Percentiles rank a stretch among this genome's conserved stretches.
Conservation (phyloP, 2,888 invertebrate genomes). For the Physocephala rufipes region DNA sequence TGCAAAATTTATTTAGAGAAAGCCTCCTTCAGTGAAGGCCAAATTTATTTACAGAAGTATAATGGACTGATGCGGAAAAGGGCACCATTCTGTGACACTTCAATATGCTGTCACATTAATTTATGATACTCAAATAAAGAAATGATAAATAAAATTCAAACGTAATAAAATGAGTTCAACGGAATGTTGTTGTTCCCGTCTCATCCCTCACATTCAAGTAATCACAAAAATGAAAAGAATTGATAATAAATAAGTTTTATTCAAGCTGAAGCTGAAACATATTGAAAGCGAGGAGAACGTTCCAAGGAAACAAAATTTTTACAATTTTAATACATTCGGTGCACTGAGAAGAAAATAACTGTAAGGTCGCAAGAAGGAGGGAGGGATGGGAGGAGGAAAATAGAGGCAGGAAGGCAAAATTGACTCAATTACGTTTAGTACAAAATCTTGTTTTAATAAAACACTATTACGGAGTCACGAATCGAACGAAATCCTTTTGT, state of each 20-base stretch:
- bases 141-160: conserved; percentile 34
- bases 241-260: conserved; percentile 37
- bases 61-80: neutral
- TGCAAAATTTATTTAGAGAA: no score
- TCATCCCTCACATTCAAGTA: conserved; percentile 40
- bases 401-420: conserved; percentile 13
- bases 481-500: conserved; percentile 54
- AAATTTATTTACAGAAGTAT: no score
- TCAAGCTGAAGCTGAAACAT: conserved; percentile 39
- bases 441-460: conserved; percentile 29
- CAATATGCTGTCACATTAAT: conserved; percentile 49
- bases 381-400: no score
- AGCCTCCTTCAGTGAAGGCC: no score
- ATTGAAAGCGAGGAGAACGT: no score
- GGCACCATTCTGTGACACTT: conserved; percentile 42
- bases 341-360: conserved; percentile 9
- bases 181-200: conserved; percentile 3
- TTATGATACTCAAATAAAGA: conserved; percentile 44
- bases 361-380: neutral
- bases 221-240: neutral
- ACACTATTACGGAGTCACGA: neutral
- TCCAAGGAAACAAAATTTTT: no score
- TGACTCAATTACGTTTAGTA: conserved; percentile 44
- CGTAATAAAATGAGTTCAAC: no score
- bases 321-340: no score